A percentile compares a stretch with the other conserved stretches of the same genome.
Evolutionary conservation across 2,888 invertebrate species (phyloP).

Genomic region (Sinotaia quadrata): DNA sequence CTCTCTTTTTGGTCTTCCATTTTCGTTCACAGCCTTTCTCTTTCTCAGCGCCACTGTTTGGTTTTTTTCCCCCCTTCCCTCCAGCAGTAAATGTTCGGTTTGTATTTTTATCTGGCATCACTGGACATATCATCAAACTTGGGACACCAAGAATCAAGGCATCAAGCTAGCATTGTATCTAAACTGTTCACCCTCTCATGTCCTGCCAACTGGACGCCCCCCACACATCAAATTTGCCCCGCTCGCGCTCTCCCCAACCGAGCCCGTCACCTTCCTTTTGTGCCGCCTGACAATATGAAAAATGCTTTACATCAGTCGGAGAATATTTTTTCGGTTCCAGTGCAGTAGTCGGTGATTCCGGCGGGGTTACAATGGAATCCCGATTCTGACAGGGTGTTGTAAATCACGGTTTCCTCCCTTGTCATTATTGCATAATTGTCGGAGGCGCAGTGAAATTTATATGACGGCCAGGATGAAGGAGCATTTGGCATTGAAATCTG

Average conservation of each 20-base stretch:
- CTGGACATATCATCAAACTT: no score
- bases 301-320: constrained; percentile 23
- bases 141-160: no score
- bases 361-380: background rate
- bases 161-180: constrained; percentile 21
- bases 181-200: constrained; percentile 5
- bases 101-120: no score
- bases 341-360: background rate
- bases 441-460: constrained; percentile 21
- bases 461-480: constrained; percentile 26
- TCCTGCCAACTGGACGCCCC: no score
- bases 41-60: no score
- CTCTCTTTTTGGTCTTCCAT: background rate
- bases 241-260: no score
- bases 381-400: constrained; percentile 17
- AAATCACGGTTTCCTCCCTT: constrained; percentile 22
- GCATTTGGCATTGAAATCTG: constrained; percentile 26
- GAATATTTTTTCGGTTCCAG: constrained; percentile 10
- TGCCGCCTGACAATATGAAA: constrained; percentile 25
- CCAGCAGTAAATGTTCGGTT: no score
- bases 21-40: background rate
- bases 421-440: constrained; percentile 32
- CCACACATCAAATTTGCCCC: constrained; percentile 16
- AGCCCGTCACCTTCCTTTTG: constrained; percentile 9
- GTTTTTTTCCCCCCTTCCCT: no score